A percentile compares a stretch with the other conserved stretches of the same genome.
phyloP scores from a whole-genome alignment of 1,140 invertebrate genomes.

The Leptopilina clavipes region DNA sequence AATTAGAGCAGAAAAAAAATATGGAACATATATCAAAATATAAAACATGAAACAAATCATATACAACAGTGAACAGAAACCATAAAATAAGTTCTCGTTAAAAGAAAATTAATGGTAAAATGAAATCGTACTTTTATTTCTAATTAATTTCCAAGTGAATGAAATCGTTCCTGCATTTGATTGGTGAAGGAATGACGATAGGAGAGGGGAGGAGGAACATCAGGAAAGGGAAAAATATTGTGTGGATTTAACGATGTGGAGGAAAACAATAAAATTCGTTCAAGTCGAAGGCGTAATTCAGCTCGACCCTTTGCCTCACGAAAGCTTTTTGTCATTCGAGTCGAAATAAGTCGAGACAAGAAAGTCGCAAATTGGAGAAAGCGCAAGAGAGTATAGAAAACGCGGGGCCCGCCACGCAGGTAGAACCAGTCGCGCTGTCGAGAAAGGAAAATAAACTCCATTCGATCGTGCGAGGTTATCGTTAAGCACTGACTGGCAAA shows the following conservation, averaged over 20 bases:
- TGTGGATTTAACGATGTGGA: conserved; percentile 47
- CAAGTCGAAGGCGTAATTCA: conserved; percentile 47
- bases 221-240: conserved; percentile 14
- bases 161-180: conserved; percentile 1
- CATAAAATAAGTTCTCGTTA: background rate
- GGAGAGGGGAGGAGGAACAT: too few species aligned
- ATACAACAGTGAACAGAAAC: background rate
- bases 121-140: conserved; percentile 6
- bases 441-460: conserved; percentile 53
- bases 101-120: background rate
- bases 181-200: background rate
- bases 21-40: too few species aligned
- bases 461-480: conserved; percentile 51
- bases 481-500: conserved; percentile 35
- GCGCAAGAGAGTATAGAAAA: background rate
- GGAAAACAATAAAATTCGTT: conserved; percentile 49
- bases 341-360: conserved; percentile 49
- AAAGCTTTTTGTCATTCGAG: conserved; percentile 51
- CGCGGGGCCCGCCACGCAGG: conserved; percentile 41
- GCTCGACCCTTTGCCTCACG: conserved; percentile 41
- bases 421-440: conserved; percentile 49
- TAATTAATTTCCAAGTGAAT: conserved; percentile 4
- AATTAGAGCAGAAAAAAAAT: too few species aligned
- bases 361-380: conserved; percentile 51
- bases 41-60: too few species aligned